phyloP scores from a whole-genome alignment of 2,888 invertebrate species.

The Apomyelois bistriatella region DNA sequence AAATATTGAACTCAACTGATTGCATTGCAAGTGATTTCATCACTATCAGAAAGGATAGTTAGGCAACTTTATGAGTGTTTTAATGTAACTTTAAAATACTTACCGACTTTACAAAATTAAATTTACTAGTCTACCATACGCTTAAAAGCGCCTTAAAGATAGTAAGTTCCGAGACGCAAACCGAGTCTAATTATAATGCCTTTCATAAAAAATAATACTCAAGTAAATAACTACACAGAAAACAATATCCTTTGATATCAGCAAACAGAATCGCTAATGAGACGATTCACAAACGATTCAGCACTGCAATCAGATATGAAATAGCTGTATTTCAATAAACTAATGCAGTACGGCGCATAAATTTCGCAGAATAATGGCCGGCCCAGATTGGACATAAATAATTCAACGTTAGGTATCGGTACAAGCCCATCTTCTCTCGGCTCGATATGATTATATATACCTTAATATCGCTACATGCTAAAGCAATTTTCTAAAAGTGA shows the following conservation, averaged over 20 bases:
- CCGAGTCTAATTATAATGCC: too few species aligned
- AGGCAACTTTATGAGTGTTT: too few species aligned
- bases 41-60: too few species aligned
- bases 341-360: constrained; percentile 28
- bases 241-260: background rate
- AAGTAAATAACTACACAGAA: too few species aligned
- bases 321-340: constrained; percentile 19
- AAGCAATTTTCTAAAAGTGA: background rate
- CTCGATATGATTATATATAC: background rate
- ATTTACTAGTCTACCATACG: too few species aligned
- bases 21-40: too few species aligned
- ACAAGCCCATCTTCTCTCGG: background rate
- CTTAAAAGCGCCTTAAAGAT: too few species aligned
- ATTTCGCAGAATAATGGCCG: constrained; percentile 27
- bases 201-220: too few species aligned
- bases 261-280: constrained; percentile 15
- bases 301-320: background rate
- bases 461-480: background rate
- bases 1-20: too few species aligned
- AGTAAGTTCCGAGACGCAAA: too few species aligned
- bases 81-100: too few species aligned
- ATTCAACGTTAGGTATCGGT: constrained; percentile 16
- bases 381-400: constrained; percentile 34
- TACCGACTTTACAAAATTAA: too few species aligned
- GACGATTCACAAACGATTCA: background rate